These are phyloP conservation scores for Orthosia gracilis DNA, from an alignment of 2,888 invertebrate genomes.

Conservation along the genomic window DNA sequence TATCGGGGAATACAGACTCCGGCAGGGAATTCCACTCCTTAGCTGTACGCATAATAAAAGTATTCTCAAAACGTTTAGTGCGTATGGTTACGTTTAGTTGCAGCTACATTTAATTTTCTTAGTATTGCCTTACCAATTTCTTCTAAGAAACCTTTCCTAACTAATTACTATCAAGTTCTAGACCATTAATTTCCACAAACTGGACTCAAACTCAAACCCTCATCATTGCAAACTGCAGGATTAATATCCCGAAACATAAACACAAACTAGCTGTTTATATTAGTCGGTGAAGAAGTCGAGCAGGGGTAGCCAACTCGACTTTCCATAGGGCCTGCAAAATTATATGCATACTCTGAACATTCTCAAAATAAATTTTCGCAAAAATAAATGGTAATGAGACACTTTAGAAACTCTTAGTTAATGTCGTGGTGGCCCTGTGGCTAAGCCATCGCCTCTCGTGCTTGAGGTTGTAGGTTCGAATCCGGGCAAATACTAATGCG, in stretches of 20 bases:
- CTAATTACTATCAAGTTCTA: neutral
- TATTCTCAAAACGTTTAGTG: too few species aligned
- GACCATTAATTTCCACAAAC: slow-evolving; percentile 10
- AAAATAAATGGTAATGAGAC: too few species aligned
- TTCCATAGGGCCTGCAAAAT: neutral
- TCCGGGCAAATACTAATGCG: too few species aligned
- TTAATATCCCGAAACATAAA: slow-evolving; percentile 39
- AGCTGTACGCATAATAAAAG: too few species aligned
- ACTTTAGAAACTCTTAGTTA: too few species aligned
- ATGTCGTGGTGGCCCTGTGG: too few species aligned
- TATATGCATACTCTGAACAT: neutral
- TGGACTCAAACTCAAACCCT: slow-evolving; percentile 17
- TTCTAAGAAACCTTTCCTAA: neutral
- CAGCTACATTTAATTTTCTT: neutral
- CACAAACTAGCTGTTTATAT: slow-evolving; percentile 28
- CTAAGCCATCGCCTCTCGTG: too few species aligned
- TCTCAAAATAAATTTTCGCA: too few species aligned
- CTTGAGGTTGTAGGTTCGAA: too few species aligned
- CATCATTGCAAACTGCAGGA: slow-evolving; percentile 37
- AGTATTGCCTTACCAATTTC: neutral
- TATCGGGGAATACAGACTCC: too few species aligned
- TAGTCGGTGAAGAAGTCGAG: slow-evolving; percentile 11
- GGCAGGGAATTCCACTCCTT: too few species aligned
- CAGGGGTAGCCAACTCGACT: neutral
- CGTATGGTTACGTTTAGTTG: too few species aligned